Evolutionary conservation across 1,140 invertebrate genomes (phyloP), one percentile per base, ranked within the genome.

Genomic region (Chrysoperla carnea): DNA sequence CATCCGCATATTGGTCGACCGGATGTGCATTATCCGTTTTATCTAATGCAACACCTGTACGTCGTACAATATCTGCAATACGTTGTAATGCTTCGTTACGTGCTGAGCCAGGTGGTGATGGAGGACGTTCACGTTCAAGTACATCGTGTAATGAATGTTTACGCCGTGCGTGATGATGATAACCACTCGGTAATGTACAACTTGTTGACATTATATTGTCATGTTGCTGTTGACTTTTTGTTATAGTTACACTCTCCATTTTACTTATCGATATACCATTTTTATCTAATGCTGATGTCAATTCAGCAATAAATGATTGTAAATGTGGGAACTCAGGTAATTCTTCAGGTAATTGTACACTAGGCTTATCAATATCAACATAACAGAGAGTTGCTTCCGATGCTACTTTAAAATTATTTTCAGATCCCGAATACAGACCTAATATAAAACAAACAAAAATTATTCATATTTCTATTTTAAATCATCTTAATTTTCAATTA

Each of bases 311-410:
- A 49, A 98, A 82, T 49, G 92, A 84, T 44, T 76, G 70, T 50
- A 80, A 76, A 56, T 94, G 81, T 0, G 95, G 95, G 64, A 98
- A 94, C 39, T 76, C 68, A 0, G 91, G 91, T 48, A 97, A 62
- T 62, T 98, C 94, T 67, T 99, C 95, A 0, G 94, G 93, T 50
- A 92, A 68, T 61, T 95, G 88, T 49, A 96, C 81, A 48, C 74
- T 76, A 50, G 82, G 83, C 48, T 83, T 84, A 62, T 98, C 94
- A 47, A 99, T 84, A 64, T 99, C 92, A 35, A 99, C 87, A 59
- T 91, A 83, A 65, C 94, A 98, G 23, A 98, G 63, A 46, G 89
- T 88, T 5, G 85, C 88, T 65, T 85, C 75, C 6, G 71, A 74
- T 8, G 73, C 72, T 7, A 78, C 57, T 50, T 59, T 61, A 8